phyloP scores from a whole-genome alignment of 2,113 vertebrate genomes.

The Xenotilapia flavipinnis region DNA sequence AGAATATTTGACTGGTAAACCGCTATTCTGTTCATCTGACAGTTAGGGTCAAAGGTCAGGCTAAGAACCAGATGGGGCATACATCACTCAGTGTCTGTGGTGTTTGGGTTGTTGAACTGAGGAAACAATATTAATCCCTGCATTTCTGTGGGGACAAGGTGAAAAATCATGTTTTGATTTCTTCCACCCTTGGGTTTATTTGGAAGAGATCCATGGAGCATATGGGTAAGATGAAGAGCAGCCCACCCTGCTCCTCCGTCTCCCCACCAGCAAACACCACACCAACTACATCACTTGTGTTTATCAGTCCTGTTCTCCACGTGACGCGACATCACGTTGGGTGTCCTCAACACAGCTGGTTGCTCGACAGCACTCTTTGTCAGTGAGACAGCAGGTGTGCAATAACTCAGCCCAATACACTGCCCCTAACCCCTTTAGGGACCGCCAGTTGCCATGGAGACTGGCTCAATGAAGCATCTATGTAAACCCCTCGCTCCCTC shows the following conservation, averaged over 20 bases:
- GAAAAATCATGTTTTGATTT: background rate
- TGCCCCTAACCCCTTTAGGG: slow-evolving; percentile 45
- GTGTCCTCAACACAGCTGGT: slow-evolving; percentile 29
- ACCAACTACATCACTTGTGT: background rate
- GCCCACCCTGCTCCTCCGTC: background rate
- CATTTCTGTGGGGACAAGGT: background rate
- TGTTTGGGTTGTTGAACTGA: background rate
- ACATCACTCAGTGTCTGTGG: background rate
- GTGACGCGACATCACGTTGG: background rate
- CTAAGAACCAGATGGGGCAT: slow-evolving; percentile 33
- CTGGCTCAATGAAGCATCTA: slow-evolving; percentile 58
- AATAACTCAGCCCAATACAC: slow-evolving; percentile 47
- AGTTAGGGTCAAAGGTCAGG: slow-evolving; percentile 44
- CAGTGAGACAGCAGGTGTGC: slow-evolving; percentile 66
- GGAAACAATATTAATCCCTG: background rate
- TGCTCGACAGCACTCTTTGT: slow-evolving; percentile 32
- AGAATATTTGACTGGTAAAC: slow-evolving; percentile 21
- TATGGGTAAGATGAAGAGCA: background rate
- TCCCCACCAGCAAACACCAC: background rate
- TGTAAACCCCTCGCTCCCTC: slow-evolving; percentile 2
- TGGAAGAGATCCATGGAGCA: background rate
- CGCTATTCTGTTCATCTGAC: slow-evolving; percentile 11
- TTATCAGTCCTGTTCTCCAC: background rate
- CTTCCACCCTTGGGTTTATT: background rate
- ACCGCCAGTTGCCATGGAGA: slow-evolving; percentile 69